These are phyloP conservation scores for Meriones psammophilus DNA, from an alignment of 2,797 vertebrate genomes.

Conservation along the genomic window DNA sequence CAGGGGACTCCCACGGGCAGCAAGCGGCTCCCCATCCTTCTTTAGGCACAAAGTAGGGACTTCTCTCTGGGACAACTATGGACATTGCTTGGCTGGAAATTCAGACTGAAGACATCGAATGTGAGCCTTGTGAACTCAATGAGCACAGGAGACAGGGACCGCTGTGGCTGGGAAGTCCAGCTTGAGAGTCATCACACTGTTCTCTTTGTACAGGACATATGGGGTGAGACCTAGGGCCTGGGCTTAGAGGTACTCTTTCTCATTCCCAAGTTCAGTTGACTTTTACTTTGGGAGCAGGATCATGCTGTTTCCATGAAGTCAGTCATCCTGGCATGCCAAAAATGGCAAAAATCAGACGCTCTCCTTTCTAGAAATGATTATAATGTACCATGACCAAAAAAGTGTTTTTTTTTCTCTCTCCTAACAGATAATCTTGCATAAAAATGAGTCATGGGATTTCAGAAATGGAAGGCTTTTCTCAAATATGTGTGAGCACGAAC, in stretches of 20 bases:
- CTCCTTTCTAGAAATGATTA: conserved; percentile 80
- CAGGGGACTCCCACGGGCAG: neutral
- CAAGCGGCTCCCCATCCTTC: neutral
- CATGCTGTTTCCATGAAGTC: conserved; percentile 77
- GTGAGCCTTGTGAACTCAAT: neutral
- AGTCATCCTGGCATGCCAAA: conserved; percentile 75
- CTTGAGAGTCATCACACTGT: neutral
- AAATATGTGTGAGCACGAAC: conserved; percentile 62
- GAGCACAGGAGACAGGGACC: neutral
- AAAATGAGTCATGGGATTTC: conserved; percentile 82
- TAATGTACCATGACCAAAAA: conserved; percentile 82
- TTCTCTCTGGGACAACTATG: conserved; percentile 39
- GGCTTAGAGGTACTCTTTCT: neutral
- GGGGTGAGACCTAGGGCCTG: neutral
- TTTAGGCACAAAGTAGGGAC: neutral
- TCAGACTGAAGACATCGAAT: conserved; percentile 48
- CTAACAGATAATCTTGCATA: conserved; percentile 79
- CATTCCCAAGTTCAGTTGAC: conserved; percentile 20
- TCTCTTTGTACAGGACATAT: conserved; percentile 19
- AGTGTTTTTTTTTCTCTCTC: conserved; percentile 57
- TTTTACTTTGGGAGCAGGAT: conserved; percentile 67
- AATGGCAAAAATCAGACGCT: conserved; percentile 82
- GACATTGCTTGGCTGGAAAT: neutral
- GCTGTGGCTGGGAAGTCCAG: neutral
- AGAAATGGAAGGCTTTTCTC: conserved; percentile 81